These are phyloP conservation scores for Nothoprocta pentlandii DNA, from an alignment of 2,113 vertebrate species.

Conservation along the genomic window DNA sequence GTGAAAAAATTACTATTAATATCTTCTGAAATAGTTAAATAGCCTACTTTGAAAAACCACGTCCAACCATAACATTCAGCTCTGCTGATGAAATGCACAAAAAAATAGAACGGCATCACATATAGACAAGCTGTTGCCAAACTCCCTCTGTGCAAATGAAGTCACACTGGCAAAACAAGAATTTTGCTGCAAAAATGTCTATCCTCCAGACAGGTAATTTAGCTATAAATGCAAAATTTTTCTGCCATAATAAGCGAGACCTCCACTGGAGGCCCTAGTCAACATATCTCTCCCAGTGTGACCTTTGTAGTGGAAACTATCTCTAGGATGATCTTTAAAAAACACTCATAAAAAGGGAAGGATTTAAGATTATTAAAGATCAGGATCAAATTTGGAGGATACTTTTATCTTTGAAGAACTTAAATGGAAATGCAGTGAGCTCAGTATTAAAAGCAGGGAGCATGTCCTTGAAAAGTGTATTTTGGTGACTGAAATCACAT, in stretches of 20 bases:
- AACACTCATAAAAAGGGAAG: neutral
- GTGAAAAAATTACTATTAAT: neutral
- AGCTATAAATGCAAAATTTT: neutral
- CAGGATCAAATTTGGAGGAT: neutral
- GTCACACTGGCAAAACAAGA: neutral
- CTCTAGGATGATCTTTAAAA: neutral
- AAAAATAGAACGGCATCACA: neutral
- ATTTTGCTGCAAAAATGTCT: neutral
- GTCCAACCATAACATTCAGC: neutral
- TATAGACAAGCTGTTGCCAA: neutral
- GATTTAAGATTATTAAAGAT: neutral
- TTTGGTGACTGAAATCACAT: neutral
- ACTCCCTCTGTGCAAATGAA: neutral
- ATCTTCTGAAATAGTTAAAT: neutral
- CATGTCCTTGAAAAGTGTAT: neutral
- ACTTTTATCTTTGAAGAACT: neutral
- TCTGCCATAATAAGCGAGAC: neutral
- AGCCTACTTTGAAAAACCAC: neutral
- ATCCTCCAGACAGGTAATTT: neutral
- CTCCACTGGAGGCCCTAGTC: neutral
- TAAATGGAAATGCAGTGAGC: neutral
- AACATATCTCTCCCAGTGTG: neutral
- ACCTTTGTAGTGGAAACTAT: neutral
- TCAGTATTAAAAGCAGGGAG: neutral
- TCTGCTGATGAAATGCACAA: neutral